Base-by-base conservation (phyloP, 1,140 invertebrate genomes). In the Portunus trituberculatus region DNA sequence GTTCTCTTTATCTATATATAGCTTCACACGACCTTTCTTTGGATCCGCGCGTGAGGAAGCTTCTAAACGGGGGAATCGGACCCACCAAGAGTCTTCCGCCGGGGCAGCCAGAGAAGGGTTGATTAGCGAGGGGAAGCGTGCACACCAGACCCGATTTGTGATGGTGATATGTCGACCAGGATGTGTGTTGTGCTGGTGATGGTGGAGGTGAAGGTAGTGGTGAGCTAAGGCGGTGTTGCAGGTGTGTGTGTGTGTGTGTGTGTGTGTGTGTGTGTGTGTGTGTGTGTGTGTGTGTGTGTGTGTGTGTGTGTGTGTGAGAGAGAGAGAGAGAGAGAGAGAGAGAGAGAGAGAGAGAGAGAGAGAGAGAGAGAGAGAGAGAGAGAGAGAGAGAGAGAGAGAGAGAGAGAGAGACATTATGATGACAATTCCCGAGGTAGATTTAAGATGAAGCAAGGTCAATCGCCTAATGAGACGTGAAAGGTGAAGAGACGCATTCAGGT, bases 251-350 rank as follows among this genome's bases (percentile, higher is more conserved):
- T 88, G 86, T 88, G 86, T 88, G 86, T 88, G 86, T 32, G 86
- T 88, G 86, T 88, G 86, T 88, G 86, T 88, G 86, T 88, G 31
- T 88, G 86, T 88, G 86, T 88, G 86, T 88, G 86, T 88, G 86
- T 88, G 86, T 88, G 86, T 88, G 31, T 88, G 86, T 88, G 86
- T 88, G 86, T 88, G 86, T 88, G 86, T 88, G 86, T 32, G 86
- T 88, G 86, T 88, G 28, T 31, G 28, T 32, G 31, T 88, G 86
- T 29, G 86, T 88, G 31, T 29, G 28, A 39, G 28, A 14, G 83
- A 28, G 6, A n/a, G 14, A 86, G 1, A 32, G 83, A 16, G 12
- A 28, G 28, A 32, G 1, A 14, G 28, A 28, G 83, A 86, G 83
- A 39, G 39, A 39, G 39, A 39, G 39, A 39, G 39, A 39, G 39